Evolutionary conservation across 2,797 vertebrate species (phyloP).

Genomic region (Betta splendens): DNA sequence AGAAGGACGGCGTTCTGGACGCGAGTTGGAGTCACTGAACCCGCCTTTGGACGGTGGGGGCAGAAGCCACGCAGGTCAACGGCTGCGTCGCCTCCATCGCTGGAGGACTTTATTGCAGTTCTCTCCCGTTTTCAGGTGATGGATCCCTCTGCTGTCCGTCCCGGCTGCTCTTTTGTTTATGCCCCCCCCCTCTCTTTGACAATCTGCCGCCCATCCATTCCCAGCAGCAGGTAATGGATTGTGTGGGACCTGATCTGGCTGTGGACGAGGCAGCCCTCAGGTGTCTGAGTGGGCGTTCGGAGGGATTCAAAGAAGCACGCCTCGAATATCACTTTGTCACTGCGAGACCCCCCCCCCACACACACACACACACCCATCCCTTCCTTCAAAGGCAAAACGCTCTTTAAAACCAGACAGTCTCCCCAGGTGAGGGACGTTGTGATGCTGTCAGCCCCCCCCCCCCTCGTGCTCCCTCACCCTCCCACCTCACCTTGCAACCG

Average conservation of each 20-base stretch:
- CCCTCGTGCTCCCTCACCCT: slow-evolving; percentile 21
- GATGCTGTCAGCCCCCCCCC: slow-evolving; percentile 36
- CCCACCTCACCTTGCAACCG: slow-evolving; percentile 28
- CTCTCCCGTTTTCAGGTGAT: slow-evolving; percentile 4
- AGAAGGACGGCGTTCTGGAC: too few relatives aligned
- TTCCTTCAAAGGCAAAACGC: slow-evolving; percentile 44
- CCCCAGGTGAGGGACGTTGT: slow-evolving; percentile 38
- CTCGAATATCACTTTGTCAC: slow-evolving; percentile 72
- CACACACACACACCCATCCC: slow-evolving; percentile 1
- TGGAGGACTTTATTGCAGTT: slow-evolving; percentile 7
- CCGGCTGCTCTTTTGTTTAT: slow-evolving; percentile 53
- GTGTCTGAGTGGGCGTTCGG: slow-evolving; percentile 76
- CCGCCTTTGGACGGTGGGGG: too few relatives aligned
- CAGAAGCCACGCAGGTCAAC: too few relatives aligned
- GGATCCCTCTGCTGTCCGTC: slow-evolving; percentile 13
- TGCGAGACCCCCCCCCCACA: slow-evolving; percentile 5
- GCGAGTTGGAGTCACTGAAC: too few relatives aligned
- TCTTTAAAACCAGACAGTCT: slow-evolving; percentile 35
- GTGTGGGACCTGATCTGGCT: slow-evolving; percentile 65
- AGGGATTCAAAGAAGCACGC: slow-evolving; percentile 63
- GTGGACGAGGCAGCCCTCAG: slow-evolving; percentile 70
- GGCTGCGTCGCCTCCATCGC: too few relatives aligned
- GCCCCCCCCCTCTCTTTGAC: slow-evolving; percentile 59
- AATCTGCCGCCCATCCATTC: slow-evolving; percentile 63
- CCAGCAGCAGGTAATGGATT: slow-evolving; percentile 74